Evolutionary conservation across 2,888 invertebrate species (phyloP), one percentile per base, ranked within the genome.

Genomic region (Iphiclides podalirius): DNA sequence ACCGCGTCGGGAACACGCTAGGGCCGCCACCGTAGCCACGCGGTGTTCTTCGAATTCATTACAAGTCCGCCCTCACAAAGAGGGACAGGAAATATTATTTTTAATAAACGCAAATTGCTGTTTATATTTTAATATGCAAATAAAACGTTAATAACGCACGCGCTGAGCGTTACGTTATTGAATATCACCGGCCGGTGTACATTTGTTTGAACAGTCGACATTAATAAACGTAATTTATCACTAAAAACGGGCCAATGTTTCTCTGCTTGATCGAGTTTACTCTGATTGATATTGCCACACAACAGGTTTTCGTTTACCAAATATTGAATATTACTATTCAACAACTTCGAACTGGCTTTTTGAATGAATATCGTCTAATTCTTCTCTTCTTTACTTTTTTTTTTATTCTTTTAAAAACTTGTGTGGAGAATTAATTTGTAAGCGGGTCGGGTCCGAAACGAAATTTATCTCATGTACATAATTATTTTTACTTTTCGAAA

Each of bases 1-100:
- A 39, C 20, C 20, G 20, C 20, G 20, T 20, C 20, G 20, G 20
- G 6, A 46, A 38, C 34, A 26, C 23, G 31, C 37, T n/a, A n/a
- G 46, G 48, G 44, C 53, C 48, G 55, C 54, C 28, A 34, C 47
- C 47, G 51, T 55, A 43, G 44, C 31, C 46, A 49, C 52, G 39
- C 44, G 49, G 52, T 59, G 47, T 49, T 49, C 42, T 49, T 35
- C 39, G 38, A 37, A 42, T 46, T 39, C 39, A 53, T 42, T 48
- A 39, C 26, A 35, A 34, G 20, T 4, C 35, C 23, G 34, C 36
- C 17, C 28, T 40, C 37, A 4, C 31, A 4, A 2, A 31, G 40
- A 44, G 39, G 26, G n/a, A n/a, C n/a, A n/a, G 40, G 39, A 50
- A 50, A 40, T 39, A 40, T 44, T 44, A 45, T 44, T 44, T 45